Conservation (phyloP, 2,797 vertebrate genomes). For the Gobio occitaniae region DNA sequence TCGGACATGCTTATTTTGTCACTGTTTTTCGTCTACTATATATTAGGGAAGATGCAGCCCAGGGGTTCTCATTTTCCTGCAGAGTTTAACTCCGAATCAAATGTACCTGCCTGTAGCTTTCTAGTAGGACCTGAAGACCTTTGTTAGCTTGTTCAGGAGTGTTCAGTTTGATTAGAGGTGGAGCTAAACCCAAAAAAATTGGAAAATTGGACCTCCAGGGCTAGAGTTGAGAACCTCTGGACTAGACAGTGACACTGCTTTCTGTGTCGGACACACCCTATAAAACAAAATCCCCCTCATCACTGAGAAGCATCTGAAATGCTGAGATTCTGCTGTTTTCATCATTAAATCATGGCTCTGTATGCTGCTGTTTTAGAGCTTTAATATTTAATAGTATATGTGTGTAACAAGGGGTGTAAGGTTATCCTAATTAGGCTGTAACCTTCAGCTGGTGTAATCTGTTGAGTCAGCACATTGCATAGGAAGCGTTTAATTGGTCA, state of each 20-base stretch:
- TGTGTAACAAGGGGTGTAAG: conserved; percentile 5
- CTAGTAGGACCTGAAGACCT: too few species aligned
- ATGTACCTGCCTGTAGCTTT: too few species aligned
- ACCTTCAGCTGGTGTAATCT: conserved; percentile 58
- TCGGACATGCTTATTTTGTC: too few species aligned
- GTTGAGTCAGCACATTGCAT: conserved; percentile 49
- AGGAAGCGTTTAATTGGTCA: conserved; percentile 62
- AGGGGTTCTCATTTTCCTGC: too few species aligned
- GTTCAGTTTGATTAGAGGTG: too few species aligned
- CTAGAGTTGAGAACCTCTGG: background rate
- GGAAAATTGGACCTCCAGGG: too few species aligned
- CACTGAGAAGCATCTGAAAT: background rate
- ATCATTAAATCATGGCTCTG: background rate
- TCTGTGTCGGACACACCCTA: background rate
- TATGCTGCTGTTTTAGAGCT: conserved; percentile 10
- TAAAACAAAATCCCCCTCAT: conserved; percentile 6
- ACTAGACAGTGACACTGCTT: background rate
- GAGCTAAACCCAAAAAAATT: too few species aligned
- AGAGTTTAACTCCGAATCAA: too few species aligned
- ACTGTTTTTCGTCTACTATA: too few species aligned
- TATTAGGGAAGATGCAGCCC: too few species aligned
- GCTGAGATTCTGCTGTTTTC: conserved; percentile 21
- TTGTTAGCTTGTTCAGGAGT: too few species aligned
- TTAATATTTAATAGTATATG: conserved; percentile 23
- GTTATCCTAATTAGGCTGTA: conserved; percentile 62